These are phyloP conservation scores for Characodon lateralis DNA, from an alignment of 2,797 vertebrate genomes.

Conservation along the genomic window DNA sequence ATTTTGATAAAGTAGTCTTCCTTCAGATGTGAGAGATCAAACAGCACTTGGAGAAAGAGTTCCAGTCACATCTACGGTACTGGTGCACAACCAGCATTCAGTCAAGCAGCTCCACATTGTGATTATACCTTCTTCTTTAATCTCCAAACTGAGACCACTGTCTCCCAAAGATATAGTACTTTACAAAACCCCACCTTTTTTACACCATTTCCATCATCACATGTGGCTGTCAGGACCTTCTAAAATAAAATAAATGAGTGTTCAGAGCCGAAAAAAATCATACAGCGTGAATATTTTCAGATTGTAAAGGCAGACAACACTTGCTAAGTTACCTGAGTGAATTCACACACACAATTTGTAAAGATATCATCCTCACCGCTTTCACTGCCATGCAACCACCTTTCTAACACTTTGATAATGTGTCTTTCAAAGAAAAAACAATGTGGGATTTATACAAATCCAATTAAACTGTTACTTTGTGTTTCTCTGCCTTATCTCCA, in stretches of 20 bases:
- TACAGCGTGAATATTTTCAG: not conserved
- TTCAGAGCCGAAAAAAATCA: not conserved
- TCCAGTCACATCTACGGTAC: not conserved
- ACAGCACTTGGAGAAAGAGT: not conserved
- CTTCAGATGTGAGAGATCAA: not conserved
- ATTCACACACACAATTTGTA: not conserved
- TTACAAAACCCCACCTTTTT: not conserved
- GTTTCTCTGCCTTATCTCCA: not conserved
- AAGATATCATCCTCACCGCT: not conserved
- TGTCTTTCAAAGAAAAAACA: not conserved
- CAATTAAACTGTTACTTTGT: too few relatives aligned
- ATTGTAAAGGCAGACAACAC: not conserved
- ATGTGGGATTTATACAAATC: not conserved
- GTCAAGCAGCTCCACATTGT: not conserved
- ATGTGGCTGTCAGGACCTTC: not conserved
- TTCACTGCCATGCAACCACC: not conserved
- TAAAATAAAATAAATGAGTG: slow-evolving; percentile 1
- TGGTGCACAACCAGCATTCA: not conserved
- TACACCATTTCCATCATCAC: not conserved
- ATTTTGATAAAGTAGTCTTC: not conserved
- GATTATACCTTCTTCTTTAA: not conserved
- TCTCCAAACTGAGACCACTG: not conserved
- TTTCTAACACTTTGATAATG: not conserved
- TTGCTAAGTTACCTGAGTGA: not conserved
- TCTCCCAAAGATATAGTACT: not conserved